These are phyloP conservation scores for Coenonympha arcania DNA, from an alignment of 2,888 invertebrate genomes.

Conservation along the genomic window DNA sequence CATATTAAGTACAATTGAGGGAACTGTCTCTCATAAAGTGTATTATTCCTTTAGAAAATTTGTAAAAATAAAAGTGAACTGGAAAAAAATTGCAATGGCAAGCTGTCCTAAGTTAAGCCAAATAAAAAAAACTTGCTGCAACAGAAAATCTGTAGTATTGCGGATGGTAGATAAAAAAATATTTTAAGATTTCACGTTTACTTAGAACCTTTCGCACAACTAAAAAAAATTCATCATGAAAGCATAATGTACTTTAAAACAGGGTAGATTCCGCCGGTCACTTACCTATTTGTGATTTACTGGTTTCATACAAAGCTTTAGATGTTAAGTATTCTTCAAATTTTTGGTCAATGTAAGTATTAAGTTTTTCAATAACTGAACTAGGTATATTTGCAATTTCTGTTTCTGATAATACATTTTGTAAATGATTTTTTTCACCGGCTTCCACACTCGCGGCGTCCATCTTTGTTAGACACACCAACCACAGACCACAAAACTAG, in stretches of 20 bases:
- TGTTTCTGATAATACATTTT: slow-evolving; percentile 60
- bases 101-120: too few relatives aligned
- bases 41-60: too few relatives aligned
- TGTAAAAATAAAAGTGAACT: too few relatives aligned
- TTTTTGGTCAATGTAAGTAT: slow-evolving; percentile 69
- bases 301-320: slow-evolving; percentile 81
- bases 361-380: slow-evolving; percentile 73
- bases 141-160: too few relatives aligned
- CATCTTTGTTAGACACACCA: slow-evolving; percentile 54
- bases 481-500: slow-evolving; percentile 3
- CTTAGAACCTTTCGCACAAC: neutral
- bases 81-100: too few relatives aligned
- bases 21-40: too few relatives aligned
- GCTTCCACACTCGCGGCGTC: slow-evolving; percentile 59
- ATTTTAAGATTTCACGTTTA: neutral
- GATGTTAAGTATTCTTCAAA: slow-evolving; percentile 82
- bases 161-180: too few relatives aligned
- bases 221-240: too few relatives aligned
- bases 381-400: slow-evolving; percentile 54
- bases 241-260: neutral
- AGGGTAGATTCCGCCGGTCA: slow-evolving; percentile 31
- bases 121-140: too few relatives aligned
- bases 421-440: slow-evolving; percentile 63
- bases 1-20: too few relatives aligned
- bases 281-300: slow-evolving; percentile 77